Conservation (phyloP, 2,797 vertebrate genomes). For the Numenius phaeopus region DNA sequence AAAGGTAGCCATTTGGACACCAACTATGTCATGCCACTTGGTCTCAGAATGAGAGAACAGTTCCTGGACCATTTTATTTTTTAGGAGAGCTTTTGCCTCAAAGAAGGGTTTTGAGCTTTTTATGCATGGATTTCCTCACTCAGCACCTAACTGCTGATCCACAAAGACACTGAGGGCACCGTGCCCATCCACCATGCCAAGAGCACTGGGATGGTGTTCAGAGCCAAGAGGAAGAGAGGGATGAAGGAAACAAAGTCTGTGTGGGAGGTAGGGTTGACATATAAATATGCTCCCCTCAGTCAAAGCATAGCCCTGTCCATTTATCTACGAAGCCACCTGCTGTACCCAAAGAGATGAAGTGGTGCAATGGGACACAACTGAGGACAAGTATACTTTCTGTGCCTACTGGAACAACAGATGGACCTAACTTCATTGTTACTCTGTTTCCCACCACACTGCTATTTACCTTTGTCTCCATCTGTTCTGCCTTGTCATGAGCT, state of each 20-base stretch:
- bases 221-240: background rate
- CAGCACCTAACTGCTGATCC: background rate
- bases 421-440: slow-evolving; percentile 28
- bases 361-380: background rate
- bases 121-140: background rate
- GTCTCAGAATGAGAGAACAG: background rate
- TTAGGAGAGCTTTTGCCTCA: background rate
- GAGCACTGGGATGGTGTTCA: background rate
- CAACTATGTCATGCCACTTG: background rate
- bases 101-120: background rate
- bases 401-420: slow-evolving; percentile 54
- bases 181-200: slow-evolving; percentile 20
- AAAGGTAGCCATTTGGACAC: background rate
- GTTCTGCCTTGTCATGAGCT: slow-evolving; percentile 51
- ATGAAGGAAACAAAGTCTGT: background rate
- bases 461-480: slow-evolving; percentile 68
- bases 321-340: background rate
- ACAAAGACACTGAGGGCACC: background rate
- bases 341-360: background rate
- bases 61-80: background rate
- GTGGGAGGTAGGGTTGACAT: background rate
- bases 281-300: background rate
- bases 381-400: background rate
- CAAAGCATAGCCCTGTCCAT: background rate
- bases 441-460: background rate